Base-by-base conservation (phyloP, 1,140 invertebrate species). In the Hestina assimilis region DNA sequence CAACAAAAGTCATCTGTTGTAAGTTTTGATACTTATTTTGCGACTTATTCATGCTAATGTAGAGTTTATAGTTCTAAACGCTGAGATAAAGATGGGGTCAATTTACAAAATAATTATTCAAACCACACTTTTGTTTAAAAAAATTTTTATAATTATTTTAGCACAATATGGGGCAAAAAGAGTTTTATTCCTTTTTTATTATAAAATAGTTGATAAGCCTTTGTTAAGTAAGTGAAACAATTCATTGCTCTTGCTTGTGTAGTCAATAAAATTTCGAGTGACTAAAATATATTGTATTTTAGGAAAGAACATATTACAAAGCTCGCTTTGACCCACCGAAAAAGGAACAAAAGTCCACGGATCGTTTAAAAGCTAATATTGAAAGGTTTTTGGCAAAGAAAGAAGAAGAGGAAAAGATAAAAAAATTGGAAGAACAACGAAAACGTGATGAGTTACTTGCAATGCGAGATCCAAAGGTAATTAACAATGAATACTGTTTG, bases 261-360 rank as follows among this genome's bases (percentile, higher is more conserved):
- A n/a, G n/a, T n/a, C n/a, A n/a, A n/a, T n/a, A n/a, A n/a, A n/a
- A n/a, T n/a, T n/a, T n/a, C n/a, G n/a, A n/a, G n/a, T n/a, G n/a
- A n/a, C n/a, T n/a, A n/a, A n/a, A n/a, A n/a, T n/a, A n/a, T n/a
- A n/a, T n/a, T 20, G 6, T 21, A 43, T 81, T 81, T 67, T 48
- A 88, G 85, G 73, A 72, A 19, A 85, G 63, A 52, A 62, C 63
- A 19, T 95, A 91, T 71, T 96, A 95, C 67, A 92, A 91, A 67
- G 94, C 94, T 0, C 93, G 93, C 63, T 95, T 95, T 78, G 90
- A 93, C 35, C 93, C 95, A n/a, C 93, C 94, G 0, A 96, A 96
- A 76, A 96, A 96, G 71, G 90, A 93, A 51, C 90, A 90, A 42
- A 94, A 93, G 59, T 91, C 92, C 21, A 91, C 90, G 54, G 92